Evolutionary conservation across 37 sponge, comb jelly and placozoan genomes (phyloP).

Genomic region (Crambe crambe): DNA sequence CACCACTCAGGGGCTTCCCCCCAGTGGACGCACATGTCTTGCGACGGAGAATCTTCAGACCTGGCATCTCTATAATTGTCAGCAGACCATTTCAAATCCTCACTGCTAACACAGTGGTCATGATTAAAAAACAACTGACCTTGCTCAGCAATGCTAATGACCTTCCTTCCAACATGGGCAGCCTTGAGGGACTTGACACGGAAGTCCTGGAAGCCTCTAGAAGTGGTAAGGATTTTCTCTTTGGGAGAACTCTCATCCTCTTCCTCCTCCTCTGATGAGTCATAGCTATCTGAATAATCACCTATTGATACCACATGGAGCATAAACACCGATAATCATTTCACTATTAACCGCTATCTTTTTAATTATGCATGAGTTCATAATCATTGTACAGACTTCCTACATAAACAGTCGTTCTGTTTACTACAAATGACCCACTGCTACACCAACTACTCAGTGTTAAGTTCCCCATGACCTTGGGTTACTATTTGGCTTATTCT

Average conservation of each 20-base stretch:
- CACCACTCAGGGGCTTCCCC: conserved; percentile 72
- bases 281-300: conserved; percentile 49
- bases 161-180: conserved; percentile 67
- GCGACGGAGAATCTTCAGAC: conserved; percentile 76
- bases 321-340: no score
- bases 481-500: no score
- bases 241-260: background rate
- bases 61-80: conserved; percentile 78
- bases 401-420: no score
- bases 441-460: no score
- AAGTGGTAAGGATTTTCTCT: conserved; percentile 22
- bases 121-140: conserved; percentile 3
- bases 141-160: conserved; percentile 84
- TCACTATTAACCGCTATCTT: no score
- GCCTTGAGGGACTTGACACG: conserved; percentile 61
- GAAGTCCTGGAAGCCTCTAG: conserved; percentile 75
- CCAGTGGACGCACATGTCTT: conserved; percentile 59
- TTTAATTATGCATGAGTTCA: no score
- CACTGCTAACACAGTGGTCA: background rate
- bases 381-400: no score
- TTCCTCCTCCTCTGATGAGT: conserved; percentile 32
- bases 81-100: background rate
- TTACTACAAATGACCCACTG: no score
- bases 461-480: no score
- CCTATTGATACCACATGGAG: no score